Evolutionary conservation across 92 coral and sea anemone genomes (phyloP).

Genomic region (Pocillopora grandis): DNA sequence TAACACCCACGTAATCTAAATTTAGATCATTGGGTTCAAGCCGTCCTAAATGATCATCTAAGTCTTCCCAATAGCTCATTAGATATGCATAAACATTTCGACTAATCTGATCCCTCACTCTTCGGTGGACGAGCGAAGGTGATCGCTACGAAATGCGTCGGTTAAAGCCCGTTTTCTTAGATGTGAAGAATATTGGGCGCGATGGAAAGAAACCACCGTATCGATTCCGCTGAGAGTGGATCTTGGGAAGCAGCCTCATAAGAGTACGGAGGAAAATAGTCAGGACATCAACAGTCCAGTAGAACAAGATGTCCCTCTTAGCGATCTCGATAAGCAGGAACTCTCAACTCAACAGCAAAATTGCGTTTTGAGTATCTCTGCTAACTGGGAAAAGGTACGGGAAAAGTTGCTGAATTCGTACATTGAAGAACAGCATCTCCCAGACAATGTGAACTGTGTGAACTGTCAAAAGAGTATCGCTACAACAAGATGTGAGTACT

Average conservation of each 20-base stretch:
- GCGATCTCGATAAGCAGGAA: background rate
- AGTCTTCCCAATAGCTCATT: slow-evolving; percentile 44
- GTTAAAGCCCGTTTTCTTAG: slow-evolving; percentile 41
- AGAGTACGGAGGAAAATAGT: slow-evolving; percentile 32
- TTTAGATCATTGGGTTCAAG: slow-evolving; percentile 51
- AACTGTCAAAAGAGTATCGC: slow-evolving; percentile 37
- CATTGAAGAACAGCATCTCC: slow-evolving; percentile 38
- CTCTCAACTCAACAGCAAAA: slow-evolving; percentile 25
- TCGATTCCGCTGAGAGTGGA: slow-evolving; percentile 41
- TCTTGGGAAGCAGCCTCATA: slow-evolving; percentile 23
- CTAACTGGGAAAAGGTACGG: slow-evolving; percentile 62
- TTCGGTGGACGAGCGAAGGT: background rate
- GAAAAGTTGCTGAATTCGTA: slow-evolving; percentile 18
- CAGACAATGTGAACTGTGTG: slow-evolving; percentile 21
- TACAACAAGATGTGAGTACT: slow-evolving; percentile 50
- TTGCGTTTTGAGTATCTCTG: slow-evolving; percentile 42
- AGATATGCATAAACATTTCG: slow-evolving; percentile 45
- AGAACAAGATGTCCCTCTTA: slow-evolving; percentile 44
- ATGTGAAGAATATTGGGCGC: slow-evolving; percentile 50
- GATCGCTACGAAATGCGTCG: slow-evolving; percentile 37
- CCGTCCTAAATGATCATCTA: slow-evolving; percentile 58
- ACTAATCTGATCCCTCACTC: slow-evolving; percentile 49
- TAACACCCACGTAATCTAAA: slow-evolving; percentile 38
- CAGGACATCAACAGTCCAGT: slow-evolving; percentile 16
- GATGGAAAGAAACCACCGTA: slow-evolving; percentile 45